phyloP scores from a whole-genome alignment of 2,797 vertebrate species.

The Myripristis jacobus region DNA sequence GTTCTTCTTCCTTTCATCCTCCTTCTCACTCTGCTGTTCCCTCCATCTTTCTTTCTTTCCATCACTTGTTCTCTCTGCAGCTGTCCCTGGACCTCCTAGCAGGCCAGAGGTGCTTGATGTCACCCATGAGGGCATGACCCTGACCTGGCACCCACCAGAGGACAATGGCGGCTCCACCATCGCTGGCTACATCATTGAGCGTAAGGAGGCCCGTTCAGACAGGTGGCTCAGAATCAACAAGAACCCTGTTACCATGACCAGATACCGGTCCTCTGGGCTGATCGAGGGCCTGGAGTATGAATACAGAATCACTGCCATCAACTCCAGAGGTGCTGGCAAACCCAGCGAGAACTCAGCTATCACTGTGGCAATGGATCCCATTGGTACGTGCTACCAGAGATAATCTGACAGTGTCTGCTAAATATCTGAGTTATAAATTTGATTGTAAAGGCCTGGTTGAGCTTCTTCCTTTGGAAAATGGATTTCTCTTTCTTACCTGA shows the following conservation, averaged over 20 bases:
- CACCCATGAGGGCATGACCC: constrained; percentile 97
- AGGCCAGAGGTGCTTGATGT: constrained; percentile 93
- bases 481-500: not conserved
- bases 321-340: constrained; percentile 94
- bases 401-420: too few relatives aligned
- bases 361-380: constrained; percentile 95
- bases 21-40: not conserved
- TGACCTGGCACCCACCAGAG: constrained; percentile 94
- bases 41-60: too few relatives aligned
- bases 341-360: constrained; percentile 91
- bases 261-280: constrained; percentile 96
- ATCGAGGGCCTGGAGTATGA: constrained; percentile 97
- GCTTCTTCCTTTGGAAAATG: too few relatives aligned
- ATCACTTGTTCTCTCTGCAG: constrained; percentile 68
- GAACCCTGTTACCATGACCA: constrained; percentile 97
- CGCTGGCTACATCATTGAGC: constrained; percentile 95
- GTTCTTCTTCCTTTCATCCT: not conserved
- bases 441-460: too few relatives aligned
- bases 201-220: constrained; percentile 94
- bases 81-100: constrained; percentile 92
- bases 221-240: constrained; percentile 96
- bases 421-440: too few relatives aligned
- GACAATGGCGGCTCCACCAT: constrained; percentile 95
- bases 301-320: constrained; percentile 94
- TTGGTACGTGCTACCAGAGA: constrained; percentile 83